Conservation (phyloP, 37 sponge, comb jelly and placozoan genomes). For the Ephydatia muelleri region DNA sequence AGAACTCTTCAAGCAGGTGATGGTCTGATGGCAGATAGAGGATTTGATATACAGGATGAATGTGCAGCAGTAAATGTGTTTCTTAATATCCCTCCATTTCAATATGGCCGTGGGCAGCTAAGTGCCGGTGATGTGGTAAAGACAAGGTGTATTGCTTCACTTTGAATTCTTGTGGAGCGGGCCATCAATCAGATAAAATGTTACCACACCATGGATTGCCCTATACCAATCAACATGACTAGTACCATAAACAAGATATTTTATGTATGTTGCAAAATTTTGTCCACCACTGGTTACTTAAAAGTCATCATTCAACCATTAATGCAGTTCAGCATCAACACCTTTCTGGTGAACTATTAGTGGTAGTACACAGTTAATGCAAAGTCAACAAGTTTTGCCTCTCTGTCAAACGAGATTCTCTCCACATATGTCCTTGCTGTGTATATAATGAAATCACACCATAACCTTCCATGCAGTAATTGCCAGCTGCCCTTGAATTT, state of each 20-base stretch:
- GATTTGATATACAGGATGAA: constrained; percentile 37
- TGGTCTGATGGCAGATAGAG: constrained; percentile 59
- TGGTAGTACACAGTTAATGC: constrained; percentile 29
- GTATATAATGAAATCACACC: constrained; percentile 57
- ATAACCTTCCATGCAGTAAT: constrained; percentile 15
- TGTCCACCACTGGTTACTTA: constrained; percentile 16
- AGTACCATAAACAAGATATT: constrained; percentile 35
- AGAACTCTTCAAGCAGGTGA: constrained; percentile 48
- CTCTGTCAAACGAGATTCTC: constrained; percentile 26
- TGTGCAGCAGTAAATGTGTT: constrained; percentile 11
- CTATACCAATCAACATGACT: constrained; percentile 31
- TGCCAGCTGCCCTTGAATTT: constrained; percentile 55
- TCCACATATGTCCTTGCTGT: constrained; percentile 32
- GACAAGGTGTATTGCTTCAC: constrained; percentile 52
- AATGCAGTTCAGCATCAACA: neutral
- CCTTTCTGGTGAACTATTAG: constrained; percentile 7
- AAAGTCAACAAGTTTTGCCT: constrained; percentile 32
- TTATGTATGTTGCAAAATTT: constrained; percentile 63
- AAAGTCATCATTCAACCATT: neutral
- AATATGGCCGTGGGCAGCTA: constrained; percentile 43
- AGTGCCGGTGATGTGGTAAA: constrained; percentile 15
- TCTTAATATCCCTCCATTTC: constrained; percentile 69
- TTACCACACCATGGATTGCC: constrained; percentile 54
- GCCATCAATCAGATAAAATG: constrained; percentile 54
- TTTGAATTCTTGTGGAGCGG: constrained; percentile 65